These are phyloP conservation scores for Osmoderma eremita DNA, from an alignment of 2,888 invertebrate species.

Conservation along the genomic window DNA sequence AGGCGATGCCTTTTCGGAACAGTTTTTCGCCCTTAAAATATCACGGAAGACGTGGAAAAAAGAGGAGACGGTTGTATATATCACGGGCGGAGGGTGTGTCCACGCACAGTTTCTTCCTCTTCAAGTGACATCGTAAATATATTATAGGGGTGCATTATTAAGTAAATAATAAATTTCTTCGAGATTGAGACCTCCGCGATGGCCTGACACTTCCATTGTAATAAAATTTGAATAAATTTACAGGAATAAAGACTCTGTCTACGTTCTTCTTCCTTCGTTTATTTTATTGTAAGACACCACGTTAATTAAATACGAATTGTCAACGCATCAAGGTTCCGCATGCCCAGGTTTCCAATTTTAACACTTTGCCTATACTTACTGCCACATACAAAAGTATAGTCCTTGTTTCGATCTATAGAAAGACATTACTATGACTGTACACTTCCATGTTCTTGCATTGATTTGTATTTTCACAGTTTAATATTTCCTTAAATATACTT, in stretches of 20 bases:
- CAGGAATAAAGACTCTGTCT: not conserved
- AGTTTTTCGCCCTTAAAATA: conserved; percentile 35
- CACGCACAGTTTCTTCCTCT: conserved; percentile 33
- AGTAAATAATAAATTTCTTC: conserved; percentile 38
- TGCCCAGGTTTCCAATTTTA: too few species aligned
- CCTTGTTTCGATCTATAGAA: too few species aligned
- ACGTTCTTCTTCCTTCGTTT: not conserved
- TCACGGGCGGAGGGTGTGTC: conserved; percentile 33
- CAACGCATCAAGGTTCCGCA: too few species aligned
- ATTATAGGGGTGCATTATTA: conserved; percentile 38
- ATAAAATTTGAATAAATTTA: conserved; percentile 32
- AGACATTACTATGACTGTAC: too few species aligned
- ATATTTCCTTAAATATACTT: too few species aligned
- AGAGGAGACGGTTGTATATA: conserved; percentile 25
- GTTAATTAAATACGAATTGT: too few species aligned
- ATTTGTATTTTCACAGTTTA: too few species aligned
- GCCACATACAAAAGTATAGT: too few species aligned
- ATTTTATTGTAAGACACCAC: too few species aligned
- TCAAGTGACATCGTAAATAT: conserved; percentile 38
- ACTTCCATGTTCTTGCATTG: too few species aligned
- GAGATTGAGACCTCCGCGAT: conserved; percentile 29
- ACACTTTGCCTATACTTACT: too few species aligned
- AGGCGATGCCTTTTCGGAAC: conserved; percentile 21
- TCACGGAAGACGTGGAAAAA: conserved; percentile 33
- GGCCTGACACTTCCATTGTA: conserved; percentile 32